Base-by-base conservation (phyloP, 35 echinoderm and acorn worm species). In the Amphiura filiformis region DNA sequence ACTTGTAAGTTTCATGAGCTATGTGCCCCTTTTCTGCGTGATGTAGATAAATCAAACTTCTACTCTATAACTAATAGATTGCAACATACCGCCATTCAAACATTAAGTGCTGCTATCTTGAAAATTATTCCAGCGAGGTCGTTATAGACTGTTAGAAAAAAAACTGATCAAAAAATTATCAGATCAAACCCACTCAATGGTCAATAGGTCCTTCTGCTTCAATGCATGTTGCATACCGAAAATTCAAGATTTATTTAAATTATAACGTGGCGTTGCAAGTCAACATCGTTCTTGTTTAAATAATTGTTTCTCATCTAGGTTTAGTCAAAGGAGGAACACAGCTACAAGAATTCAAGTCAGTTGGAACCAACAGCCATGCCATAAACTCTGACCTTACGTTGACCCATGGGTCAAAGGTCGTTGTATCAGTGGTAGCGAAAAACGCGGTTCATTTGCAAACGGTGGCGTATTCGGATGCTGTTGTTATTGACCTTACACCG, bases 281-380 rank as follows among this genome's bases (percentile, higher is more conserved):
- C n/a, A 28, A 64, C n/a, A 64, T n/a, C 14, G 14, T n/a, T n/a
- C n/a, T 15, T 64, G 14, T 15, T 64, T 64, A 28, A 14, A 15
- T 64, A 15, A 64, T 82, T 65, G 1, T 34, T 85, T 1, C 33
- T n/a, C 35, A 7, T 26, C 35, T 39, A 87, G 86, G 88, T 36
- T 65, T 56, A 26, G 39, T 38, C 23, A 34, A 13, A 76, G 88
- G 88, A 1, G 81, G 88, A 32, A 90, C 88, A n/a, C 88, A 90
- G 39, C 32, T 90, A 9, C 88, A 84, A 36, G 81, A 39, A 34
- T 84, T 78, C 57, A 90, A 28, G 15, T 89, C 88, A 0, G 88
- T 89, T 37, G 88, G 88, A 7, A 57, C 39, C 4, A 38, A 84
- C 33, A 77, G 56, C 34, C 30, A 39, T 39, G 88, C 79, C 15